Evolutionary conservation across 2,113 vertebrate species (phyloP).

Genomic region (Melanotaenia duboulayi): DNA sequence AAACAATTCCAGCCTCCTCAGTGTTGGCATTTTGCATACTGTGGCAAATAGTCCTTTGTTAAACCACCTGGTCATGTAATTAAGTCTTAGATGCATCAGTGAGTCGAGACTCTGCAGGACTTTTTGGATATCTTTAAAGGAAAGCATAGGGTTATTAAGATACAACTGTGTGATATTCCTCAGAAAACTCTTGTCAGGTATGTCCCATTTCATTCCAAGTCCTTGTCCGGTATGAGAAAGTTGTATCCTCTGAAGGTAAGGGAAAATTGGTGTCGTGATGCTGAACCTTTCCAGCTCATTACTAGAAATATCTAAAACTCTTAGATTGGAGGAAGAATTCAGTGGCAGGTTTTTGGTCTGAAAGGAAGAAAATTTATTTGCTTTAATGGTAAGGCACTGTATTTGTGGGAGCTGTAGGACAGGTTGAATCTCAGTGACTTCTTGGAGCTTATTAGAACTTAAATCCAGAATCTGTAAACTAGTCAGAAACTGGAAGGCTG

Average conservation of each 20-base stretch:
- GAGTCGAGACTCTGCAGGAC: conserved; percentile 31
- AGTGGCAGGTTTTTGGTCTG: conserved; percentile 23
- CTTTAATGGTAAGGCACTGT: background rate
- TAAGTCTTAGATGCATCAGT: conserved; percentile 14
- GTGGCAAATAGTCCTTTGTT: conserved; percentile 1
- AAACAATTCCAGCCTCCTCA: conserved; percentile 1
- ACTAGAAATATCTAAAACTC: background rate
- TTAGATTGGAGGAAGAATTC: conserved; percentile 16
- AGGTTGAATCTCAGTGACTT: background rate
- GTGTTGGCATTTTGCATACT: conserved; percentile 21
- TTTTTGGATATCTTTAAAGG: background rate
- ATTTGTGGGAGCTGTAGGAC: conserved; percentile 21
- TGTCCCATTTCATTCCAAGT: background rate
- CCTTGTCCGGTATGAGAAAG: rapidly evolving
- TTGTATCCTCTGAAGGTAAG: conserved; percentile 16
- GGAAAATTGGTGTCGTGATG: conserved; percentile 40
- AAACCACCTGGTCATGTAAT: background rate
- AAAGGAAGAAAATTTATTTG: background rate
- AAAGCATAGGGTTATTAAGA: rapidly evolving
- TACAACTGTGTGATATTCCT: conserved; percentile 31
- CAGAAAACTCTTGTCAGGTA: conserved; percentile 33
- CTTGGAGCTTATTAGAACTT: background rate
- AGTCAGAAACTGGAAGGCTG: background rate
- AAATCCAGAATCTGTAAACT: conserved; percentile 18
- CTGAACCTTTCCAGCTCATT: conserved; percentile 20